Evolutionary conservation across 2,797 vertebrate genomes (phyloP), one percentile per base, ranked within the genome.

Genomic region (Enteromius afrohamiltoni): DNA sequence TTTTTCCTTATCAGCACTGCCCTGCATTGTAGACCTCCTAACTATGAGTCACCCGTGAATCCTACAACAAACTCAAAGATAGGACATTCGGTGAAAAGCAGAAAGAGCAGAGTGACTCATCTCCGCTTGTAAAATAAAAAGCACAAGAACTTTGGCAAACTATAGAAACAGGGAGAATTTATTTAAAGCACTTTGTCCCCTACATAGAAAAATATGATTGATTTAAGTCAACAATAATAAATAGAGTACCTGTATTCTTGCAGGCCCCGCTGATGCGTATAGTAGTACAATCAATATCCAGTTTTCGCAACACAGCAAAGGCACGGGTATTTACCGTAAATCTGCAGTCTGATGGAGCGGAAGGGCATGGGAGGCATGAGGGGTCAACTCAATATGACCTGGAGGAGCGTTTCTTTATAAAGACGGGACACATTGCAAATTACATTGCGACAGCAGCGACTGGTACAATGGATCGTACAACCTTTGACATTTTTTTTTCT

Each of bases 181-280:
- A 95, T 95, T 95, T 95, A 94, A 95, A 95, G 94, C 94, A 95
- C 90, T 93, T 89, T 88, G 82, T 90, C 88, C 87, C 88, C 87
- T 92, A 93, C 92, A 94, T 95, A 95, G 91, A 95, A 95, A 95
- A 95, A 95, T 95, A 95, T 94, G 94, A 95, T 94, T 91, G 91
- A 94, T 95, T 93, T 94, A 91, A 94, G 89, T 95, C 92, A 91
- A 93, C 93, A 92, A 94, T 95, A 94, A 94, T 95, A 95, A 94
- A 95, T 94, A 95, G 91, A 93, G 90, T 80, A 91, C 91, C 93
- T 92, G 92, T 89, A 85, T 76, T 75, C 89, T 91, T 86, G 85
- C 93, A 93, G 94, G 93, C 93, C 91, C 88, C 86, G 86, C 85
- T 87, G 84, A 88, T 91, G 88, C 86, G 88, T 87, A 93, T 93